These are phyloP conservation scores for Hypercompe scribonia DNA, from an alignment of 2,888 invertebrate species.

Conservation along the genomic window DNA sequence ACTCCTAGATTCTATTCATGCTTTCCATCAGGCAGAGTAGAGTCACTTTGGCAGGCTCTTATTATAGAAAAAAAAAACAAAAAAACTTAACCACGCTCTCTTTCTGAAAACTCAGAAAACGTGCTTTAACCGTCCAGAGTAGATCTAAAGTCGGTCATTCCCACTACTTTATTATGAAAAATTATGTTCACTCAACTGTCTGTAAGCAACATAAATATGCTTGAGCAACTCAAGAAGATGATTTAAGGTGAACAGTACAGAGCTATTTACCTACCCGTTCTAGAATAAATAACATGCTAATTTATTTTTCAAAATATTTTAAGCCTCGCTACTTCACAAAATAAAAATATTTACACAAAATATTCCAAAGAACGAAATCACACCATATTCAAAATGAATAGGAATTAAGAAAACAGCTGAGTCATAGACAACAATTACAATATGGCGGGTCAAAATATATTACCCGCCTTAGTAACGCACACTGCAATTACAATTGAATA, in stretches of 20 bases:
- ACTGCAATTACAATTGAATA: conserved; percentile 45
- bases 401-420: conserved; percentile 18
- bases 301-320: conserved; percentile 1
- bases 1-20: no score
- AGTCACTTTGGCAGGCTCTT: no score
- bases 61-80: no score
- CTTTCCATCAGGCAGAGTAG: no score
- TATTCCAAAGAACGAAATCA: conserved; percentile 4
- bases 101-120: no score
- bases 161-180: neutral
- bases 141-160: no score
- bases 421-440: conserved; percentile 26
- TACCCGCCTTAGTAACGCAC: conserved; percentile 35
- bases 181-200: neutral
- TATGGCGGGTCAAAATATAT: conserved; percentile 42
- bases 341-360: neutral
- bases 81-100: no score
- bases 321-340: neutral
- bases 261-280: neutral
- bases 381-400: neutral
- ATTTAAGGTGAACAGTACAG: neutral
- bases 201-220: no score
- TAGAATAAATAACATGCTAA: neutral
- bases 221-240: neutral
- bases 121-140: no score